Percentiles rank a stretch among this genome's conserved stretches.
phyloP scores from a whole-genome alignment of 2,113 vertebrate genomes.

The Eretmochelys imbricata region DNA sequence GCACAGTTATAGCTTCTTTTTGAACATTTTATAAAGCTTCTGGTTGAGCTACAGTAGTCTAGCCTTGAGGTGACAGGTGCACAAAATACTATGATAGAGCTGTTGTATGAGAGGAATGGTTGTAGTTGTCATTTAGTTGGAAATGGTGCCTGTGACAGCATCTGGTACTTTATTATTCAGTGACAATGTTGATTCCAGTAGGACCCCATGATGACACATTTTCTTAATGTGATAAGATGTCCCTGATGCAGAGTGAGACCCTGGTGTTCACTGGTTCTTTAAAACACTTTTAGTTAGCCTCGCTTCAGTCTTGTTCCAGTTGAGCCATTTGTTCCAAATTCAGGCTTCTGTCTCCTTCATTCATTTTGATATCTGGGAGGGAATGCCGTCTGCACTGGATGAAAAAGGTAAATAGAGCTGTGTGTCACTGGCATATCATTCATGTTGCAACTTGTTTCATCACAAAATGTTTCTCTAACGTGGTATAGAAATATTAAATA shows the following conservation, averaged over 20 bases:
- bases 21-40: not conserved
- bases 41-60: not conserved
- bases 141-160: not conserved
- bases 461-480: not conserved
- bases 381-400: not conserved
- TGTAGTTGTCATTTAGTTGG: not conserved
- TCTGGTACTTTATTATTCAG: not conserved
- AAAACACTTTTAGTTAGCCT: not conserved
- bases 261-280: slow-evolving; percentile 14
- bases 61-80: not conserved
- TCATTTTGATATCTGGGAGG: not conserved
- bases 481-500: not conserved
- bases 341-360: not conserved
- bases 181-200: not conserved
- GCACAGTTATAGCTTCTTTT: not conserved
- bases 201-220: not conserved
- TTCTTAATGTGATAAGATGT: slow-evolving; percentile 2
- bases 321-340: not conserved
- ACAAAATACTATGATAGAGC: not conserved
- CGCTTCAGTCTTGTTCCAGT: not conserved
- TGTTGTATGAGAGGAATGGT: not conserved
- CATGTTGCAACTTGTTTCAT: not conserved
- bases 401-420: not conserved
- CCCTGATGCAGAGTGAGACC: not conserved
- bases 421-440: not conserved